These are phyloP conservation scores for Drosophila quadrilineata DNA, from an alignment of 1,140 invertebrate genomes.

Conservation along the genomic window DNA sequence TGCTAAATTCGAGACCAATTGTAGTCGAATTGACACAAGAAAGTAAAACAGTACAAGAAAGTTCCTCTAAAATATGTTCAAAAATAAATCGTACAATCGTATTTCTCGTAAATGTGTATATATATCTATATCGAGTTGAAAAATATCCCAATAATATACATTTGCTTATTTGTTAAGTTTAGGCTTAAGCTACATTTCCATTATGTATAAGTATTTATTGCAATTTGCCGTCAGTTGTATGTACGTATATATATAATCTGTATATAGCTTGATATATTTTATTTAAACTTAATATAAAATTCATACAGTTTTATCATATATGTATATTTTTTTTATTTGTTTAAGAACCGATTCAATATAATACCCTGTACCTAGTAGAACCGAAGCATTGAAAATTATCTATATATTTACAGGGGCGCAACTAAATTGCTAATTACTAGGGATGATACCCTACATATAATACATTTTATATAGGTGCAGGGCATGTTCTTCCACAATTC, in stretches of 20 bases:
- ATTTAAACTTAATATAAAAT: conserved; percentile 41
- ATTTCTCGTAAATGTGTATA: not conserved
- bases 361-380: conserved; percentile 8
- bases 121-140: conserved; percentile 48
- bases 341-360: too few species aligned
- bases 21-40: conserved; percentile 10
- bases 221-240: conserved; percentile 56
- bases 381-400: conserved; percentile 3
- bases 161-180: conserved; percentile 8
- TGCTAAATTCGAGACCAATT: conserved; percentile 24
- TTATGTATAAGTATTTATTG: conserved; percentile 48
- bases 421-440: too few species aligned
- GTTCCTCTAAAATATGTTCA: conserved; percentile 1
- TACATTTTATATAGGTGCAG: too few species aligned
- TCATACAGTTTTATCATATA: conserved; percentile 38
- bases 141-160: conserved; percentile 40
- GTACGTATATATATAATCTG: conserved; percentile 27
- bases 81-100: conserved; percentile 11
- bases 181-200: conserved; percentile 39
- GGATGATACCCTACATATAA: too few species aligned
- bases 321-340: too few species aligned
- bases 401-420: conserved; percentile 18
- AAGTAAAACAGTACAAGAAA: conserved; percentile 7
- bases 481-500: too few species aligned
- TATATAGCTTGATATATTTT: too few species aligned